Base-by-base conservation (phyloP, 2,888 invertebrate genomes). In the Candidula unifasciata region DNA sequence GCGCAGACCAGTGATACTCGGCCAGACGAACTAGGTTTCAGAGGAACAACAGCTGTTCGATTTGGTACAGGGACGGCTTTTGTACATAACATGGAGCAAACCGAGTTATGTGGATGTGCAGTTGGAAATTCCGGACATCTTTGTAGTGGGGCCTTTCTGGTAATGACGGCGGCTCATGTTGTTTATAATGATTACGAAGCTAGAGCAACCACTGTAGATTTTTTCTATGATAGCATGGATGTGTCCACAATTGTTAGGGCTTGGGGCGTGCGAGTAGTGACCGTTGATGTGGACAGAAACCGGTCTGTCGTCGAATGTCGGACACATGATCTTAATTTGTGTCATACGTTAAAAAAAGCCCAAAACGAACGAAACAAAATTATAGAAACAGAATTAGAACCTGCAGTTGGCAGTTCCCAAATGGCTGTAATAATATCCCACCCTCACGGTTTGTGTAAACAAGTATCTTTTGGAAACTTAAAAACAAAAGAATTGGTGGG, bases 391-490 rank as follows among this genome's bases (percentile, higher is more conserved):
- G 44, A 66, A 24, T 52, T 66, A 3, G 66, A 79, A 52, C 3
- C 44, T 10, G 30, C 35, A 30, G 44, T 30, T 37, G 44, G 35
- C 13, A 21, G 21, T 30, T 44, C 44, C 8, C 60, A 35, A n/a
- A 73, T 73, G 60, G n/a, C 24, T 27, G 73, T 81, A 1, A 2
- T 81, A 33, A 81, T 81, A 24, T 81, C 81, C 10, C 81, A 81
- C n/a, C 81, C 81, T 0, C 81, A 81, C 60, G 81, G 81, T 3
- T 37, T 52, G 71, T 73, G 64, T n/a, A 81, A 81, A 18, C 81
- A 64, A 2, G 64, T 81, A 57, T 30, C 60, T n/a, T 6, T 81
- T 35, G 81, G 81, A 10, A 37, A 6, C 13, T 30, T 73, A 1
- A 71, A 37, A 44, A 27, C 60, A 2, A 27, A 30, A 33, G 60